phyloP scores from a whole-genome alignment of 1,140 invertebrate species.

The Zaprionus africanus region DNA sequence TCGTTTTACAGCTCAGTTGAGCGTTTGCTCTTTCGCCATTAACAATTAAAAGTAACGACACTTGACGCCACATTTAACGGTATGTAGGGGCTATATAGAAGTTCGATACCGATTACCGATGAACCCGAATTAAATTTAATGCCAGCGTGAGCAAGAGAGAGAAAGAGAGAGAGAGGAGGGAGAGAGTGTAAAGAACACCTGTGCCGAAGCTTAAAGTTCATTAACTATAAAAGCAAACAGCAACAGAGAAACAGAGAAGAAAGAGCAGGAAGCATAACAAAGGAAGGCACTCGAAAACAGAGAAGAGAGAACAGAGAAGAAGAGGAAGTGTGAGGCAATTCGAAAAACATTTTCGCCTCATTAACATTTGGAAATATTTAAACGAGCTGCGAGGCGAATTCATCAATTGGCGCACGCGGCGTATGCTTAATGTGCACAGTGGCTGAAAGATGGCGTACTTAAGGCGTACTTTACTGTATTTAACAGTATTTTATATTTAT shows the following conservation, averaged over 20 bases:
- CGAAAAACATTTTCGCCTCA: slow-evolving; percentile 1
- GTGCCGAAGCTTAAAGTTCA: slow-evolving; percentile 40
- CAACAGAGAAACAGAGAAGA: neutral
- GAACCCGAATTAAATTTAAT: slow-evolving; percentile 73
- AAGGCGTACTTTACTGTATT: neutral
- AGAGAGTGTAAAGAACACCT: slow-evolving; percentile 14
- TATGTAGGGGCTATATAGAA: slow-evolving; percentile 29
- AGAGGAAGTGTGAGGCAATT: neutral
- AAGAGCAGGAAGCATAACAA: slow-evolving; percentile 6
- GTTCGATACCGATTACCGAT: slow-evolving; percentile 14
- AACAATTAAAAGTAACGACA: slow-evolving; percentile 75
- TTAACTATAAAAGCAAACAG: slow-evolving; percentile 32
- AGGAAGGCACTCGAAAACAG: slow-evolving; percentile 9
- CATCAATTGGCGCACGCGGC: neutral
- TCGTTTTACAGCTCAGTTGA: slow-evolving; percentile 42
- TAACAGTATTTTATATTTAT: neutral
- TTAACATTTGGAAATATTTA: neutral
- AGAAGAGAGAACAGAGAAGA: neutral
- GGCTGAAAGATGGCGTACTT: neutral
- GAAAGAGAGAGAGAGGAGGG: too few species aligned
- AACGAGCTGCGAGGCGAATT: neutral
- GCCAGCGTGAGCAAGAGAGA: slow-evolving; percentile 7
- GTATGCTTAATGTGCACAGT: slow-evolving; percentile 5
- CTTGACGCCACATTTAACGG: slow-evolving; percentile 62
- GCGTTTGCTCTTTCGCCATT: slow-evolving; percentile 56